These are phyloP conservation scores for Drosophila bunnanda DNA, from an alignment of 2,888 invertebrate species.

Conservation along the genomic window DNA sequence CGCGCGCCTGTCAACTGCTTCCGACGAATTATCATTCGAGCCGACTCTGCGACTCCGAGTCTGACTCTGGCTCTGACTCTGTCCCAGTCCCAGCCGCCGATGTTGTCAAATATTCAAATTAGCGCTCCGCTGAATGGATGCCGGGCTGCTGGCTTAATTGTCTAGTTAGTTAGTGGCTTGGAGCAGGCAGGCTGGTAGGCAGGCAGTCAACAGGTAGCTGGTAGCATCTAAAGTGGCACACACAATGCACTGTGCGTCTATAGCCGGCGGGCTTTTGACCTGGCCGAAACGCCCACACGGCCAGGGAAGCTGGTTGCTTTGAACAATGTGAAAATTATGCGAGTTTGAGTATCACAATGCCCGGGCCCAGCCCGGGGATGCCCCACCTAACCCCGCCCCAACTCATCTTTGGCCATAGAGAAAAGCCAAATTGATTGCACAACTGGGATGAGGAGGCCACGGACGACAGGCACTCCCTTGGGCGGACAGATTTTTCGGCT, in stretches of 20 bases:
- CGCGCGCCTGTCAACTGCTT: constrained; percentile 77
- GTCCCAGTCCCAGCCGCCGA: constrained; percentile 30
- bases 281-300: constrained; percentile 67
- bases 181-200: constrained; percentile 38
- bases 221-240: constrained; percentile 25
- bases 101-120: constrained; percentile 77
- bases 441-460: constrained; percentile 30
- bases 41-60: constrained; percentile 29
- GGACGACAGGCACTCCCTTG: constrained; percentile 8
- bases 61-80: neutral
- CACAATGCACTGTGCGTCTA: constrained; percentile 28
- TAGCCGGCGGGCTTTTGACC: constrained; percentile 67
- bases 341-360: constrained; percentile 35
- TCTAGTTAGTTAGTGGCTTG: constrained; percentile 57
- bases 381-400: neutral
- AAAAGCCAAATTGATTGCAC: constrained; percentile 40
- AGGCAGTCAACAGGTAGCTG: constrained; percentile 45
- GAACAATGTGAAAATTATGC: constrained; percentile 74
- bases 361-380: constrained; percentile 2
- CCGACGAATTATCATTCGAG: constrained; percentile 74
- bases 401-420: constrained; percentile 12
- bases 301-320: constrained; percentile 35
- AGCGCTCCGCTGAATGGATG: constrained; percentile 63
- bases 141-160: constrained; percentile 69
- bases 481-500: constrained; percentile 10